Base-by-base conservation (phyloP, 1,140 invertebrate species). In the Achatina immaculata region DNA sequence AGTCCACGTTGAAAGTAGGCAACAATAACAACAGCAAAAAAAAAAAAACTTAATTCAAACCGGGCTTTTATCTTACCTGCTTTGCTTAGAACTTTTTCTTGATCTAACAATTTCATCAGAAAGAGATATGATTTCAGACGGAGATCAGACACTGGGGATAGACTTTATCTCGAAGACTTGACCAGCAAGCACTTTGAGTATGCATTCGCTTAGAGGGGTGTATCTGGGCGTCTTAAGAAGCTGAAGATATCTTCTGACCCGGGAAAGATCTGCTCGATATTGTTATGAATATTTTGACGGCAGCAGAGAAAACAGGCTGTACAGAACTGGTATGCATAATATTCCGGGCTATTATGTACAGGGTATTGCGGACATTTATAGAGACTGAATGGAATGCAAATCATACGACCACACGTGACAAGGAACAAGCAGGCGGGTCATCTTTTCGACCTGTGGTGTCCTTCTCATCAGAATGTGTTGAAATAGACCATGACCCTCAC, bases 301-400 rank as follows among this genome's bases (percentile, higher is more conserved):
- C 16, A 62, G 16, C n/a, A 11, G 28, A n/a, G 58, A 31, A 62
- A 62, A 34, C 28, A 62, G 31, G 7, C 28, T 62, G 58, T 62
- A 16, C 4, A 31, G 0, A 34, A 16, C 31, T 34, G 11, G n/a
- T 9, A n/a, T 62, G 58, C 28, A 62, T 62, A 62, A 62, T 62
- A 31, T 62, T 16, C n/a, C 58, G 28, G 58, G n/a, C 58, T 62
- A 31, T 28, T 31, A 62, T 31, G 58, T 62, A 62, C 16, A 28
- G 31, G 58, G 28, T 31, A 31, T 62, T 62, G 31, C 31, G 58
- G 58, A 28, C 31, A 62, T 62, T 16, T 19, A 62, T 31, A 62
- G 28, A 62, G 58, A 62, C 31, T 62, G 58, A 62, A 62, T 62
- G 58, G n/a, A 31, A 62, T 62, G 58, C 58, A 31, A 62, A 62